Evolutionary conservation across 1,140 invertebrate genomes (phyloP), one percentile per base, ranked within the genome.

Genomic region (Drosophila murphyi): DNA sequence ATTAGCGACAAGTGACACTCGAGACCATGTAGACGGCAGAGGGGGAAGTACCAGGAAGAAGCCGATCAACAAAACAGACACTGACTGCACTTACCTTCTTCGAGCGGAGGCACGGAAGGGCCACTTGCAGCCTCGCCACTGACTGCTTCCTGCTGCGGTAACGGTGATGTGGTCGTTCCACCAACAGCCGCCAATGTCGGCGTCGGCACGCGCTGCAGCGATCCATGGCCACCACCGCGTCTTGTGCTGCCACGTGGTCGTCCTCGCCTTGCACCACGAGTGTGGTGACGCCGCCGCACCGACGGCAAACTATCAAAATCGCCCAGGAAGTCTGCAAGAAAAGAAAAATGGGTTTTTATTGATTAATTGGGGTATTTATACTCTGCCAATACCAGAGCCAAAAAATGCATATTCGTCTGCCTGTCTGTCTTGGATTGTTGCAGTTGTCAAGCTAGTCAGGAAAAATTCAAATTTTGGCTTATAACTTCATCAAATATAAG

Each of bases 241-340:
- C 91, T 78, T 31, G 95, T 93, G 31, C 95, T 96, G 65, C 95
- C 96, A 31, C 95, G 93, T 45, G 95, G 95, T 72, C 95, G 93
- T 1, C 95, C 95, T 7, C 96, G 94, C 79, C 95, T 95, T 0
- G 94, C 93, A 12, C 95, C 95, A 31, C 95, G 93, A 52, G 93
- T 93, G 62, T 93, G 93, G 65, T 93, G 93, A 41, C 94, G 93
- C 57, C 94, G 93, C 73, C 94, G 89, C 32, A 93, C 90, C 31
- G 92, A 81, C 37, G 91, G 77, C 62, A 91, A 69, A 61, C 81
- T 63, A 63, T 71, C 78, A 72, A 87, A 76, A 50, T 92, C 90
- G 65, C 76, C 65, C 34, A 92, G 83, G 72, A 91, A 82, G 55
- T 77, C 91, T 92, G 79, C 73, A 91, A 91, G 51, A 45, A 78